A percentile compares a stretch with the other conserved stretches of the same genome.
phyloP scores from a whole-genome alignment of 2,797 vertebrate genomes.

The Malurus splendens region DNA sequence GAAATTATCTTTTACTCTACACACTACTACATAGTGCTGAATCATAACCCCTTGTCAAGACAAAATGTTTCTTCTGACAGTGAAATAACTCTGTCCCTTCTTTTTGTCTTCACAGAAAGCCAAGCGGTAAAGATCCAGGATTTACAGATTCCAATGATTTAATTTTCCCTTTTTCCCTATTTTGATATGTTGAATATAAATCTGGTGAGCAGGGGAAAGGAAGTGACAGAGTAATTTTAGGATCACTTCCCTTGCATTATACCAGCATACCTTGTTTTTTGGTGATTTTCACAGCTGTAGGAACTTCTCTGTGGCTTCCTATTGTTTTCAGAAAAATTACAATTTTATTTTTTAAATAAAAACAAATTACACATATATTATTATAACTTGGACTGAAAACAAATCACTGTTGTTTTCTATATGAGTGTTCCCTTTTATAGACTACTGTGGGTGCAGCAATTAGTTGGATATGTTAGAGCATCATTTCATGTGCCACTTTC shows the following conservation, averaged over 20 bases:
- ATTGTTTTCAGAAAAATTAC: not conserved
- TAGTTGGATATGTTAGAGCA: not conserved
- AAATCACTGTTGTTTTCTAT: not conserved
- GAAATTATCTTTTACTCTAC: not conserved
- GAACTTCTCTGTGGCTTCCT: not conserved
- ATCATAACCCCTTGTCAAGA: not conserved
- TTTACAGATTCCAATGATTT: not conserved
- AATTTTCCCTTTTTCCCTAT: not conserved
- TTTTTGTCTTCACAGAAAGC: not conserved
- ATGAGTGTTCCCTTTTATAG: not conserved
- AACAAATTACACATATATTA: not conserved
- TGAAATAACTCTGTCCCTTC: not conserved
- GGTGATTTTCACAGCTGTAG: not conserved
- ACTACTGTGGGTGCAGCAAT: not conserved
- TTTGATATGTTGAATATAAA: not conserved
- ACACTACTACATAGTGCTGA: not conserved
- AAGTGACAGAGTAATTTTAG: not conserved
- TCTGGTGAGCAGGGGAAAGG: not conserved
- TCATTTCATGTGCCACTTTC: not conserved
- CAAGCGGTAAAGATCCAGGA: not conserved
- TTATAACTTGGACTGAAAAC: not conserved
- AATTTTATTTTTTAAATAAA: not conserved
- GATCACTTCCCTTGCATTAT: not conserved
- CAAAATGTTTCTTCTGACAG: not conserved
- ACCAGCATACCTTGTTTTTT: not conserved